Percentiles rank a stretch among this genome's conserved stretches.
Evolutionary conservation across 2,113 vertebrate species (phyloP).

Genomic region (Lontra canadensis): DNA sequence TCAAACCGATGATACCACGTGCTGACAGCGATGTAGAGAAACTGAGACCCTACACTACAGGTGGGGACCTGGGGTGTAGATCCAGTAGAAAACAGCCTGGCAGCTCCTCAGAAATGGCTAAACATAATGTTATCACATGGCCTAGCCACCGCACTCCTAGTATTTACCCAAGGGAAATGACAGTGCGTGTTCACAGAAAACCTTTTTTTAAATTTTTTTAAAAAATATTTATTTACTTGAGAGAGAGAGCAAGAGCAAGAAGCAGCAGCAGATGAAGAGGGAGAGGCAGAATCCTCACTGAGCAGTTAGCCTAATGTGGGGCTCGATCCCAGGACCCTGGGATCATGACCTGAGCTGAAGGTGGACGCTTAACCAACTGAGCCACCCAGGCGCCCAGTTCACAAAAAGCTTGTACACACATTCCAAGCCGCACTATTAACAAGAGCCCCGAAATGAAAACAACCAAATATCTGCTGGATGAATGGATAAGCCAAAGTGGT

Average conservation of each 20-base stretch:
- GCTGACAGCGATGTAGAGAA: not conserved
- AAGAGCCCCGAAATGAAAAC: not conserved
- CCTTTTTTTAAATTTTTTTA: not conserved
- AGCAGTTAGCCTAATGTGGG: not conserved
- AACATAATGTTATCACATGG: not conserved
- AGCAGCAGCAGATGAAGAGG: not conserved
- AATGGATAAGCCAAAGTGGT: not conserved
- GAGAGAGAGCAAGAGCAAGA: not conserved
- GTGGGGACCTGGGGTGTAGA: not conserved
- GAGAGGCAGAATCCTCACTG: not conserved
- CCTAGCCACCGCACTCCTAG: not conserved
- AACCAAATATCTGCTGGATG: not conserved
- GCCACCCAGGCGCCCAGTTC: not conserved
- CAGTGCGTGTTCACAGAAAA: not conserved
- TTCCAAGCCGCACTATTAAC: not conserved
- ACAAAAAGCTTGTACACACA: not conserved
- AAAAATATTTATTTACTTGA: too few relatives aligned
- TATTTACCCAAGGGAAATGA: not conserved
- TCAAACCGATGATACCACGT: not conserved
- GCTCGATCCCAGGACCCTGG: not conserved
- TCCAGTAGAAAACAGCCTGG: not conserved
- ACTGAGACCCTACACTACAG: not conserved
- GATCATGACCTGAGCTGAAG: not conserved
- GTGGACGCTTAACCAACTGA: not conserved
- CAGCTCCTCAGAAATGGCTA: not conserved